Percentiles rank a stretch among this genome's conserved stretches.
These are phyloP conservation scores for Amphiprion ocellaris DNA, from an alignment of 2,113 vertebrate species.

Conservation along the genomic window DNA sequence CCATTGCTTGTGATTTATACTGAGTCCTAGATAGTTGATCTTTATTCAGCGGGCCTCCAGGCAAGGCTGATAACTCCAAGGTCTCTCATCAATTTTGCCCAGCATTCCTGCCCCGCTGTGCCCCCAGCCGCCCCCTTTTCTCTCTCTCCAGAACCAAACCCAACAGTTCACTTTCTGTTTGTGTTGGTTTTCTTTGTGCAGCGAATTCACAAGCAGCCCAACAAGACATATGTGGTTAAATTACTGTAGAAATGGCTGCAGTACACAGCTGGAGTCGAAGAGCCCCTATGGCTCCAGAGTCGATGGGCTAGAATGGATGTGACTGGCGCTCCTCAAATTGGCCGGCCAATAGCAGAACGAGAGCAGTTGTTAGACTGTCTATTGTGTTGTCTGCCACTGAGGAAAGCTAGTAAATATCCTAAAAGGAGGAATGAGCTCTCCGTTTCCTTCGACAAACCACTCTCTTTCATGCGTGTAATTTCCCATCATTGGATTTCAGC, in stretches of 20 bases:
- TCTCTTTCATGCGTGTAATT: background rate
- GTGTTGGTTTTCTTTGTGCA: background rate
- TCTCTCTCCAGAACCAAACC: constrained; percentile 1
- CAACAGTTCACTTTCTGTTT: constrained; percentile 6
- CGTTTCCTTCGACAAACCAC: background rate
- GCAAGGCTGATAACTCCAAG: constrained; percentile 66
- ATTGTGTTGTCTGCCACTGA: background rate
- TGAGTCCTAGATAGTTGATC: constrained; percentile 56
- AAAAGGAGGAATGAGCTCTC: background rate
- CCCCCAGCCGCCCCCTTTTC: constrained; percentile 1
- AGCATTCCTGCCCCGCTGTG: background rate
- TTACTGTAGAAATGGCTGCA: constrained; percentile 18
- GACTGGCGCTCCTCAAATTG: background rate
- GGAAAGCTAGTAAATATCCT: background rate
- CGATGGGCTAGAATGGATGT: constrained; percentile 21
- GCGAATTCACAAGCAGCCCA: constrained; percentile 15
- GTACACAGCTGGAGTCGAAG: constrained; percentile 13
- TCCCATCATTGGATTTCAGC: background rate
- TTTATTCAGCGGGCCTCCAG: constrained; percentile 74
- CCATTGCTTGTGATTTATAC: constrained; percentile 68
- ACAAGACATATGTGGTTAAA: constrained; percentile 16
- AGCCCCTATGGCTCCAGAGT: background rate
- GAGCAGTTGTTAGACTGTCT: constrained; percentile 9
- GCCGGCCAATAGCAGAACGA: background rate
- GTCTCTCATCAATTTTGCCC: constrained; percentile 71